These are phyloP conservation scores for Zelleria hepariella DNA, from an alignment of 2,888 invertebrate species.

Conservation along the genomic window DNA sequence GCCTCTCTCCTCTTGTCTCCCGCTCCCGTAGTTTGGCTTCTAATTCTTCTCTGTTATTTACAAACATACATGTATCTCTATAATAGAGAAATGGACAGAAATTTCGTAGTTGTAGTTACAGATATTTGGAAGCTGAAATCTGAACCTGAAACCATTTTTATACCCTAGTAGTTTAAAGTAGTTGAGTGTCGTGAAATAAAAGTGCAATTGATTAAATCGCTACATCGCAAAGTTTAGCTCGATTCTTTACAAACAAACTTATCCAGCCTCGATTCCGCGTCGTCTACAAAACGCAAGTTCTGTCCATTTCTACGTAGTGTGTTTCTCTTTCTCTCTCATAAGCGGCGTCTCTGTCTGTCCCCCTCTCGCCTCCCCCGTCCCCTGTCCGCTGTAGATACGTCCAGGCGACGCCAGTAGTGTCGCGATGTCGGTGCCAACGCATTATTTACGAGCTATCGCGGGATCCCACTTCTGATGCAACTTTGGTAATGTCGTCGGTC, in stretches of 20 bases:
- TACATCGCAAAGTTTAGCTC: too few species aligned
- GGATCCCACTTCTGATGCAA: neutral
- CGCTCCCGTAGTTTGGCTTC: neutral
- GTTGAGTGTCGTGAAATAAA: too few species aligned
- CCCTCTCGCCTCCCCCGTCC: neutral
- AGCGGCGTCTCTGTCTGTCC: neutral
- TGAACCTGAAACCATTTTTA: too few species aligned
- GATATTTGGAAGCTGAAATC: too few species aligned
- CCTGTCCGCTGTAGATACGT: neutral
- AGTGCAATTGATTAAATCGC: too few species aligned
- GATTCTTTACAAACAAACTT: too few species aligned
- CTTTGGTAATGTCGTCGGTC: neutral
- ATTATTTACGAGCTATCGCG: neutral
- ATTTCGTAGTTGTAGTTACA: neutral
- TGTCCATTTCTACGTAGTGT: neutral
- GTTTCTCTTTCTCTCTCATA: neutral
- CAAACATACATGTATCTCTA: too few species aligned
- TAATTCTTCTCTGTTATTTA: neutral
- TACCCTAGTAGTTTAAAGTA: too few species aligned
- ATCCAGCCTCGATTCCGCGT: too few species aligned
- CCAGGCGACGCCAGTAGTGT: neutral
- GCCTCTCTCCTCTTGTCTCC: neutral
- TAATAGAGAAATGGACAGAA: neutral
- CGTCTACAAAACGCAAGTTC: neutral
- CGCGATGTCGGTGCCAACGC: neutral